Conservation (phyloP, 2,888 invertebrate species). For the Epirrhoe tristata region DNA sequence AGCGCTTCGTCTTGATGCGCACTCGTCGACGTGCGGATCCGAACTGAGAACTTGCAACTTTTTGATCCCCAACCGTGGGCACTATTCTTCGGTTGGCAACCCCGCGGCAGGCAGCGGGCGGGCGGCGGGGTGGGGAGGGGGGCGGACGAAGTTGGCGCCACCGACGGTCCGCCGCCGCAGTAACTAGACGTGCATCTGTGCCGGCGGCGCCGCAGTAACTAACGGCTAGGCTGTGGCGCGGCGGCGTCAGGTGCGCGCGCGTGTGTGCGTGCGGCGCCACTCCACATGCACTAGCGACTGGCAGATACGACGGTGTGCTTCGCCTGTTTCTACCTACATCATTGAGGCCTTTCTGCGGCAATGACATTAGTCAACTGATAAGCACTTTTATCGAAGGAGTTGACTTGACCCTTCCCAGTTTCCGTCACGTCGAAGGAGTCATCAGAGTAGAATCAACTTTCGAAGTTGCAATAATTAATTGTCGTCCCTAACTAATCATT, state of each 20-base stretch:
- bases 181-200: conserved; percentile 23
- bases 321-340: conserved; percentile 32
- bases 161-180: conserved; percentile 48
- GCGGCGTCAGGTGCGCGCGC: conserved; percentile 82
- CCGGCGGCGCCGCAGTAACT: conserved; percentile 32
- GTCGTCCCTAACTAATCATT: no score
- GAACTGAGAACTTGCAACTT: background rate
- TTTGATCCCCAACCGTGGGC: conserved; percentile 40
- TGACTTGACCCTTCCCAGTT: background rate
- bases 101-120: conserved; percentile 47
- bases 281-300: conserved; percentile 44
- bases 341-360: conserved; percentile 9
- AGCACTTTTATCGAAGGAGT: no score
- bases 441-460: background rate
- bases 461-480: background rate
- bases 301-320: conserved; percentile 45
- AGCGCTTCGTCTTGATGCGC: background rate
- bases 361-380: background rate
- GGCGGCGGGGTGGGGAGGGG: conserved; percentile 46
- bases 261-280: conserved; percentile 83
- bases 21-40: background rate
- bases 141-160: conserved; percentile 71
- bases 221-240: conserved; percentile 19
- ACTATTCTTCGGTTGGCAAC: conserved; percentile 51
- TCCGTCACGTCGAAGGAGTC: background rate